Conservation (phyloP, 2,888 invertebrate species). For the Epinotia ramella region DNA sequence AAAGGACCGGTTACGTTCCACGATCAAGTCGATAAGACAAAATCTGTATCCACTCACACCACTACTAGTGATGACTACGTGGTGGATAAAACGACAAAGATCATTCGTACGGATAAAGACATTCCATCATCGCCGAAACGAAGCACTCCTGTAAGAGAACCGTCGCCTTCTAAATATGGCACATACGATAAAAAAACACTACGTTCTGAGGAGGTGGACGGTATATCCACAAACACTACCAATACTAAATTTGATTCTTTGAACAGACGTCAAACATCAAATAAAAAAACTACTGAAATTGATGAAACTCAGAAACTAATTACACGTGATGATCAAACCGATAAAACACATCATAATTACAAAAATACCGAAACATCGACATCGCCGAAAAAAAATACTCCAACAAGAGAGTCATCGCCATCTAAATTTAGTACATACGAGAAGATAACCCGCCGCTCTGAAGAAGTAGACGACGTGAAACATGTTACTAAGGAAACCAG, state of each 20-base stretch:
- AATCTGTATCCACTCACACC: constrained; percentile 21
- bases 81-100: constrained; percentile 16
- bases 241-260: constrained; percentile 46
- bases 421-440: constrained; percentile 58
- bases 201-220: constrained; percentile 46
- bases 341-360: not conserved
- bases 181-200: constrained; percentile 59
- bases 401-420: constrained; percentile 47
- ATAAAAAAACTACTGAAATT: constrained; percentile 20
- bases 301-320: constrained; percentile 11
- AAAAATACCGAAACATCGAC: constrained; percentile 26
- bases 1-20: constrained; percentile 59
- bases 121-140: constrained; percentile 32
- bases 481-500: constrained; percentile 48
- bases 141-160: constrained; percentile 46
- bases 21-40: constrained; percentile 49
- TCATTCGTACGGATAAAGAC: constrained; percentile 26
- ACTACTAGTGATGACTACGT: constrained; percentile 13
- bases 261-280: constrained; percentile 37
- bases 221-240: constrained; percentile 21
- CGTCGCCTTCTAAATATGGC: constrained; percentile 57
- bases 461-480: constrained; percentile 47
- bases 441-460: constrained; percentile 52
- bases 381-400: constrained; percentile 43
- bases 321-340: not conserved